Conservation (phyloP, 53 echinoderm and acorn worm species). For the Holothuria leucospilota region DNA sequence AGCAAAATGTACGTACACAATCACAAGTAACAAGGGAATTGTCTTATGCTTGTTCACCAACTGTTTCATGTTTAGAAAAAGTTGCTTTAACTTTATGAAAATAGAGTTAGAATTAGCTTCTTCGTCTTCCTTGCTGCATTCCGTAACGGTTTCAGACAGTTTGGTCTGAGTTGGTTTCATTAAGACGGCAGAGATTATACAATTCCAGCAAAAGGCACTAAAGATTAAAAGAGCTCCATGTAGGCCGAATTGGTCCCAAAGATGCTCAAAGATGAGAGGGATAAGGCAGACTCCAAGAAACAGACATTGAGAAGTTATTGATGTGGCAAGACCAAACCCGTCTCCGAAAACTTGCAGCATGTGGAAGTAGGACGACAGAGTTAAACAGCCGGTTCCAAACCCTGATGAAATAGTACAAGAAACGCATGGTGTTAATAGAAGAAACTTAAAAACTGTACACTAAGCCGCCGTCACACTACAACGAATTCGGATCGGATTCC, state of each 20-base stretch:
- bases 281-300: slow-evolving; percentile 13
- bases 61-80: background rate
- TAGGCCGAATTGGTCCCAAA: background rate
- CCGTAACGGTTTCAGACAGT: no score
- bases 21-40: background rate
- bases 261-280: background rate
- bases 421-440: no score
- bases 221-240: background rate
- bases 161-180: background rate
- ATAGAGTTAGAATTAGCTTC: background rate
- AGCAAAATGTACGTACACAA: background rate
- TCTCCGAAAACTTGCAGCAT: slow-evolving; percentile 8
- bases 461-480: no score
- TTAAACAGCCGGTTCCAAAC: slow-evolving; percentile 11
- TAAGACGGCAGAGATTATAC: background rate
- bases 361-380: background rate
- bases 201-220: slow-evolving; percentile 14
- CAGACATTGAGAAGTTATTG: background rate
- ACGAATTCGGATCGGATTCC: no score
- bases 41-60: background rate
- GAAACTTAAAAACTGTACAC: no score
- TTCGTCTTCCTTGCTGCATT: no score
- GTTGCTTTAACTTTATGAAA: background rate
- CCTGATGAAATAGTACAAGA: background rate
- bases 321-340: slow-evolving; percentile 2